Evolutionary conservation across 2,113 vertebrate species (phyloP), one percentile per base, ranked within the genome.

Genomic region (Macrotus californicus): DNA sequence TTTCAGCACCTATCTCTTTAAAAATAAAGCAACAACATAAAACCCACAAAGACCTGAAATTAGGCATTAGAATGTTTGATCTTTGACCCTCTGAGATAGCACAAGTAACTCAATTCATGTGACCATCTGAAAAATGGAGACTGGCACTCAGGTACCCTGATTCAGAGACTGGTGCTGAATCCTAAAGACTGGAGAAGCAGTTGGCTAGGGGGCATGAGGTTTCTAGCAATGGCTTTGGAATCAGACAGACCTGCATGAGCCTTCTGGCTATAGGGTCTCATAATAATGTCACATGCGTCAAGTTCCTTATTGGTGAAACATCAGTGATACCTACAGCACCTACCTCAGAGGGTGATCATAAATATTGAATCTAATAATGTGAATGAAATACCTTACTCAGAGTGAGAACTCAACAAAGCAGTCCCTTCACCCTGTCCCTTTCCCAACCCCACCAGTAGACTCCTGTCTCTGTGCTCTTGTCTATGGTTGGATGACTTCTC

Each of bases 181-280:
- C 18, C 24, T 0, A 0, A 1, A 24, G 50, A 26, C 3, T 5
- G 9, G 14, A 87, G 29, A 69, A 41, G 50, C 14, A 3, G n/a
- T 5, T 9, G 16, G 5, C 11, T 6, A 21, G 18, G 36, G 41
- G n/a, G 64, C 1, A 36, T 2, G 0, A 16, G 6, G 12, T 48
- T 10, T 6, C 41, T 24, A 67, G 46, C 7, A 11, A 80, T 43
- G 34, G 21, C 61, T 91, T 39, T 39, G 72, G 31, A 72, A 50
- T 90, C 46, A 88, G 77, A 59, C 2, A 39, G 29, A 48, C 10
- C 5, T 9, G 69, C 24, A 21, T 46, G 66, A 15, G 8, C 24
- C 29, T 43, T 46, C 39, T 56, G 22, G 39, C 54, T 50, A 2
- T 18, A 39, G 7, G 1, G 0, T 31, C 39, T 61, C 77, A 52